Conservation (phyloP, 2,113 vertebrate species). For the Tetrax tetrax region DNA sequence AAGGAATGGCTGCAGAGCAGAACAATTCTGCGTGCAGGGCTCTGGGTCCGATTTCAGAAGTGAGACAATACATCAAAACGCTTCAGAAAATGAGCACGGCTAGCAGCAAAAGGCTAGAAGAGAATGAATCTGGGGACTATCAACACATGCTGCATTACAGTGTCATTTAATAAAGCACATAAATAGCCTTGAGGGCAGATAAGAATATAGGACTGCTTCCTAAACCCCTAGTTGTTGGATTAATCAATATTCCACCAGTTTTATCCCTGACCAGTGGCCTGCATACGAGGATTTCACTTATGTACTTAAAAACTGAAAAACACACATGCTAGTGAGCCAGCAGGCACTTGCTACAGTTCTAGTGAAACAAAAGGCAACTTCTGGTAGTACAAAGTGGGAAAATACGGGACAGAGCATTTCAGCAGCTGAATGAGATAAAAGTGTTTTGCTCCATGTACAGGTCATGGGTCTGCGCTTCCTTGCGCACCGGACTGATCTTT, state of each 20-base stretch:
- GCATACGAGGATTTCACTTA: neutral
- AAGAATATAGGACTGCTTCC: neutral
- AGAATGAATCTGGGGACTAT: neutral
- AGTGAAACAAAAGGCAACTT: neutral
- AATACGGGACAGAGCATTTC: neutral
- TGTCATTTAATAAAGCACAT: neutral
- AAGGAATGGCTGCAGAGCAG: neutral
- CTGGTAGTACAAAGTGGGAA: neutral
- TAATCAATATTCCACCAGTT: neutral
- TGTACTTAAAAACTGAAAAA: neutral
- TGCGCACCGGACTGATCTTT: neutral
- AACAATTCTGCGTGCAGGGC: neutral
- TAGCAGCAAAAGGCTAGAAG: neutral
- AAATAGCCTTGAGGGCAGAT: neutral
- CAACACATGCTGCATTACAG: neutral
- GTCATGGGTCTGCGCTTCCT: neutral
- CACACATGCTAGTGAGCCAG: neutral
- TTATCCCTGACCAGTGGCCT: neutral
- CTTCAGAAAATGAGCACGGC: neutral
- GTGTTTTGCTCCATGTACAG: neutral
- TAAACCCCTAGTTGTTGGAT: neutral
- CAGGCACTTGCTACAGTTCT: neutral
- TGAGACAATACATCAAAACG: neutral
- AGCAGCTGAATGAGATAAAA: neutral
- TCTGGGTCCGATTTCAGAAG: neutral